Percentiles rank a stretch among this genome's conserved stretches.
Evolutionary conservation across 2,113 vertebrate species (phyloP).

Genomic region (Pituophis catenifer): DNA sequence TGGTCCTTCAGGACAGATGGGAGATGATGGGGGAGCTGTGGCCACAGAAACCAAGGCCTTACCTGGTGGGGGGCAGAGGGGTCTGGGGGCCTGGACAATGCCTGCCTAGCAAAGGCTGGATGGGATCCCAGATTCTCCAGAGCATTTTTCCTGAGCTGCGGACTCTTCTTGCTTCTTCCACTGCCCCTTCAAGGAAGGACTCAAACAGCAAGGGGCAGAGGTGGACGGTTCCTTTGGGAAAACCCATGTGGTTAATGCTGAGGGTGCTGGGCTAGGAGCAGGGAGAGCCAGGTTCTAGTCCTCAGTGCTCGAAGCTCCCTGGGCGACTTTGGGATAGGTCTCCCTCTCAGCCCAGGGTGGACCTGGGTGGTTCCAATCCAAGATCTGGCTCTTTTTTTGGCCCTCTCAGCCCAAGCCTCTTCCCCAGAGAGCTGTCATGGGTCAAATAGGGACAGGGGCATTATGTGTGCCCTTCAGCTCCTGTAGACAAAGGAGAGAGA

Average conservation of each 20-base stretch:
- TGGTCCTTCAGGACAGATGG: neutral
- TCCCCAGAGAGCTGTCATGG: neutral
- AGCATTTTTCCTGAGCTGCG: neutral
- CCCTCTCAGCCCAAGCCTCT: neutral
- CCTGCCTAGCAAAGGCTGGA: neutral
- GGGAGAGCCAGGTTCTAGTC: neutral
- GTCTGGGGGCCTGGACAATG: neutral
- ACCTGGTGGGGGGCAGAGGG: neutral
- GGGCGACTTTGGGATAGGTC: neutral
- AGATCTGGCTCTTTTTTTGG: neutral
- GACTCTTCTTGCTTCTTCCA: neutral
- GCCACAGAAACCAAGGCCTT: neutral
- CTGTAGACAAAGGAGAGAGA: neutral
- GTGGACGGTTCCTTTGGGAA: neutral
- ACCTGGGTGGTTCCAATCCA: neutral
- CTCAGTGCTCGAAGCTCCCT: neutral
- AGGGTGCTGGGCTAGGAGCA: neutral
- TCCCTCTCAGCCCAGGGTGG: neutral
- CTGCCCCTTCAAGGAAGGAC: neutral
- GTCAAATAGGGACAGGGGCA: neutral
- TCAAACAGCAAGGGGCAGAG: neutral
- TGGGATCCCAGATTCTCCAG: neutral
- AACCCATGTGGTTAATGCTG: neutral
- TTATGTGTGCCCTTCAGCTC: neutral
- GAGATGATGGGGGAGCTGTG: neutral